These are phyloP conservation scores for Tachysurus fulvidraco DNA, from an alignment of 2,113 vertebrate species.

Conservation along the genomic window DNA sequence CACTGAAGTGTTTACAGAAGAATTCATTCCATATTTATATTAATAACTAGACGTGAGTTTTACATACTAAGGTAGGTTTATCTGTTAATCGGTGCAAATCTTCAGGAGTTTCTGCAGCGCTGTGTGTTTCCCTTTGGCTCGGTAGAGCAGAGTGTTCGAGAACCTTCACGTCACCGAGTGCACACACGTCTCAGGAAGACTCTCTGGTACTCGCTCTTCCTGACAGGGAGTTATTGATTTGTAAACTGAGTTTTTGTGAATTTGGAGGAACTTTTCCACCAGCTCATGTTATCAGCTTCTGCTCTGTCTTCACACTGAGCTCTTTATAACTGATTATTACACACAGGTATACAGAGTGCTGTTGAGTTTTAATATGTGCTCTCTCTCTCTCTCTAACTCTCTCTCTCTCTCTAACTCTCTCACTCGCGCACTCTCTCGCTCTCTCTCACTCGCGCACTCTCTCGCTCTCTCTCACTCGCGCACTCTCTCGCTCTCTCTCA, in stretches of 20 bases:
- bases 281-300: neutral
- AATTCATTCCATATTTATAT: neutral
- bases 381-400: too few relatives aligned
- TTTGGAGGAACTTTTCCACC: neutral
- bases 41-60: neutral
- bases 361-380: too few relatives aligned
- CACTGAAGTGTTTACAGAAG: neutral
- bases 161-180: neutral
- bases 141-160: neutral
- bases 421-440: too few relatives aligned
- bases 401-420: too few relatives aligned
- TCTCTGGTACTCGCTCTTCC: neutral
- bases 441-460: too few relatives aligned
- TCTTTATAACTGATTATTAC: too few relatives aligned
- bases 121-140: neutral
- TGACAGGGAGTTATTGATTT: neutral
- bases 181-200: neutral
- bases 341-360: too few relatives aligned
- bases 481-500: too few relatives aligned
- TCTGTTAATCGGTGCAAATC: too few relatives aligned
- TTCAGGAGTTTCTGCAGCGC: neutral
- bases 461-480: too few relatives aligned
- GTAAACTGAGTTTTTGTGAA: neutral
- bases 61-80: too few relatives aligned
- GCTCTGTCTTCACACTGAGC: neutral